These are phyloP conservation scores for Phallusia fumigata DNA, from an alignment of 23 tunicate species.

Conservation along the genomic window DNA sequence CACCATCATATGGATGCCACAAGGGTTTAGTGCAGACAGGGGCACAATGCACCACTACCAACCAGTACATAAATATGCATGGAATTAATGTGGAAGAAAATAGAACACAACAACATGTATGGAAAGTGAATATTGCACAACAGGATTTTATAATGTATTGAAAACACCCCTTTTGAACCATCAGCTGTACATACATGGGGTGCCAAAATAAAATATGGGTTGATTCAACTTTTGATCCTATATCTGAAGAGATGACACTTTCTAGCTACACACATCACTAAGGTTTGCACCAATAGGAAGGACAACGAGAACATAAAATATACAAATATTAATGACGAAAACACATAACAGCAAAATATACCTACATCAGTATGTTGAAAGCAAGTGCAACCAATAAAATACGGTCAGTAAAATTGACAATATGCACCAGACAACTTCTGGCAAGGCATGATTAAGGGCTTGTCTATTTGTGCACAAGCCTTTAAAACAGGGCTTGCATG, in stretches of 20 bases:
- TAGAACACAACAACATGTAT: background rate
- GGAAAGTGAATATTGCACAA: background rate
- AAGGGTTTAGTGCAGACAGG: background rate
- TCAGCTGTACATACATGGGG: no score
- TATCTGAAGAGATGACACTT: background rate
- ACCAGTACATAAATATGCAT: background rate
- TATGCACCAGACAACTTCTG: background rate
- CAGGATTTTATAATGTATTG: background rate
- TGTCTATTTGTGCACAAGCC: background rate
- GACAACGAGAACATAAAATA: background rate
- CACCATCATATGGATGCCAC: no score
- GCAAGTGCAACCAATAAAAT: conserved; percentile 3
- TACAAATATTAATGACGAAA: background rate
- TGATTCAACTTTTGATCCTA: background rate
- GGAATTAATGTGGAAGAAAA: background rate
- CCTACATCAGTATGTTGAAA: background rate
- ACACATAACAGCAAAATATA: background rate
- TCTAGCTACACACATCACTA: background rate
- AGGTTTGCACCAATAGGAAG: background rate
- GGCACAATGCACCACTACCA: background rate
- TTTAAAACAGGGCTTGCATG: conserved; percentile 54
- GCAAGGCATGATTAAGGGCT: background rate
- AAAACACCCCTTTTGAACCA: background rate
- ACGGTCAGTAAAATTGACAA: background rate
- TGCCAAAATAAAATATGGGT: no score